These are phyloP conservation scores for Neosalanx taihuensis DNA, from an alignment of 2,797 vertebrate genomes.

Conservation along the genomic window DNA sequence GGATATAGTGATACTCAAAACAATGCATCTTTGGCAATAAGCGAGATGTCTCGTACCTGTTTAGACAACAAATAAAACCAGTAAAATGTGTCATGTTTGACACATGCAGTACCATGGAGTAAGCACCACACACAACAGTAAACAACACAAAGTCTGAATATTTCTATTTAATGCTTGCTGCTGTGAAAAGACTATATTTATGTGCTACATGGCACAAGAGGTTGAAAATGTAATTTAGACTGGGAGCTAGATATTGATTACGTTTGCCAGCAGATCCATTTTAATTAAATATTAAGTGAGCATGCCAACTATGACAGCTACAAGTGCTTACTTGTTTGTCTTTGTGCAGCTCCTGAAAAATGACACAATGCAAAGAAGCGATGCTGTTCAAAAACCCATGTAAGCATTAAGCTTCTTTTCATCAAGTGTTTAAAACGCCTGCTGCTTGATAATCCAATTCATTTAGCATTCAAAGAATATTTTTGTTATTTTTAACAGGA, in stretches of 20 bases:
- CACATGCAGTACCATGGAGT: too few relatives aligned
- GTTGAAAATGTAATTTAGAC: constrained; percentile 79
- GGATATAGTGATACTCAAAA: constrained; percentile 9
- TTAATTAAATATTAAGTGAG: constrained; percentile 82
- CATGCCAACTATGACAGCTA: constrained; percentile 65
- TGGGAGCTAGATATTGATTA: constrained; percentile 75
- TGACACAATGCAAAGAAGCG: constrained; percentile 69
- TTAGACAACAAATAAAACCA: neutral
- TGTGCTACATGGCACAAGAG: constrained; percentile 72
- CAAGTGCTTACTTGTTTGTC: constrained; percentile 55
- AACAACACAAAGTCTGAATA: neutral
- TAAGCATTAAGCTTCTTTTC: constrained; percentile 59
- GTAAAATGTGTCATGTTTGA: neutral
- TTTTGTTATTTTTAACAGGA: constrained; percentile 97
- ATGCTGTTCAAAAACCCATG: constrained; percentile 39
- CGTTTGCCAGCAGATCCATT: constrained; percentile 78
- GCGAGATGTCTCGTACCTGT: neutral
- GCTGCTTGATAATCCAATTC: constrained; percentile 78
- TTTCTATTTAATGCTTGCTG: constrained; percentile 44
- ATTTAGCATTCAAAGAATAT: constrained; percentile 96
- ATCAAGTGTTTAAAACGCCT: constrained; percentile 70
- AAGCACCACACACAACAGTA: too few relatives aligned
- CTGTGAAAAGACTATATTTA: constrained; percentile 69
- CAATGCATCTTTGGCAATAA: constrained; percentile 4
- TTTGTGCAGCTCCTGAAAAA: constrained; percentile 75